These are phyloP conservation scores for Mormyrus hasselquistii DNA, from an alignment of 2,797 vertebrate genomes.

Conservation along the genomic window DNA sequence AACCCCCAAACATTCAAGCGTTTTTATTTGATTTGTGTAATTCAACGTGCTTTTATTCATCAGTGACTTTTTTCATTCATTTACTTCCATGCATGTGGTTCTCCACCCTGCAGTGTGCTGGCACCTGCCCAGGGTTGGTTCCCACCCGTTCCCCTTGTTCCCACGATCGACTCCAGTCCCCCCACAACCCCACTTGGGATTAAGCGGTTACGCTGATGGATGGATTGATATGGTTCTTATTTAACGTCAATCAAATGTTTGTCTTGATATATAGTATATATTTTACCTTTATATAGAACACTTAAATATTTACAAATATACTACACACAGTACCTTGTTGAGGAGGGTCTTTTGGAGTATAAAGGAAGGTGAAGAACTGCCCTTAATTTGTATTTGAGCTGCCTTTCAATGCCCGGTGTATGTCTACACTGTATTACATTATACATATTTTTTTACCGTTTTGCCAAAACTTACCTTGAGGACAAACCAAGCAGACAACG, in stretches of 20 bases:
- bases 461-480: constrained; percentile 63
- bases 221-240: background rate
- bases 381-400: too few relatives aligned
- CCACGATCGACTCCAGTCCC: background rate
- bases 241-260: background rate
- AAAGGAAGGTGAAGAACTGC: background rate
- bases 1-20: background rate
- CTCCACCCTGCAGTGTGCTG: too few relatives aligned
- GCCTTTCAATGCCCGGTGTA: background rate
- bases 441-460: background rate
- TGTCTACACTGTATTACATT: background rate
- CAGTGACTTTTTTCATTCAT: background rate
- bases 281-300: background rate
- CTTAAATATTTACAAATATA: background rate
- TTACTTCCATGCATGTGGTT: background rate
- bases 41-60: background rate
- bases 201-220: background rate
- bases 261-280: background rate
- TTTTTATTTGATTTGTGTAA: background rate
- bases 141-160: too few relatives aligned
- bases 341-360: background rate
- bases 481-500: constrained; percentile 81
- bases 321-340: background rate
- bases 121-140: too few relatives aligned
- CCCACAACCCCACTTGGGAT: background rate